Base-by-base conservation (phyloP, 2,888 invertebrate genomes). In the Acleris literana region DNA sequence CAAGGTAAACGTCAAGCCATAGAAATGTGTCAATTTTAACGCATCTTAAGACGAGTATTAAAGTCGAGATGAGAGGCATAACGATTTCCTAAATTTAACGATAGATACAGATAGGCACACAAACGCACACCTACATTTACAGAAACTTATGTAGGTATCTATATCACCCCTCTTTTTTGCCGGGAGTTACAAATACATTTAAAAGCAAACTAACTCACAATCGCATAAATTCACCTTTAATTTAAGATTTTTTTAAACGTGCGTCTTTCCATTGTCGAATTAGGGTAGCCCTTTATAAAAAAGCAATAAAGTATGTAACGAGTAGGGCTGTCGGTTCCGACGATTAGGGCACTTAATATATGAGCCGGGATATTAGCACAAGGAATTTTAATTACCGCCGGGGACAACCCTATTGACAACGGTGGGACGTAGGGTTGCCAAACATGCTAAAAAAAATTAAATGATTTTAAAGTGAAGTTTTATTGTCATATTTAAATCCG, bases 321-420 rank as follows among this genome's bases (percentile, higher is more conserved):
- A 66, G 66, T 64, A 70, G 70, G 74, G 73, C 66, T 78, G 87
- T 83, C 87, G 76, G 85, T 75, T 75, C 70, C 80, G 69, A 65
- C 82, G 82, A 89, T 87, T 86, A 85, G 79, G 73, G 75, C 78
- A 84, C 84, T 86, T 88, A 85, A 90, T 90, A 83, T 88, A 89
- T 83, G 87, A 81, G 76, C 80, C 70, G 66, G 67, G 80, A 84
- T 89, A 88, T 88, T 89, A 84, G 81, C 71, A 70, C 66, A 69
- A 70, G 86, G 88, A 88, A 88, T 88, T 88, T 88, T 88, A 88
- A 88, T 90, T 60, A 60, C 65, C 86, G 87, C 85, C 69, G 71
- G 75, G 71, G 78, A 77, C 81, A 82, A 72, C 82, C 80, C 81
- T 74, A 70, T 79, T 85, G 82, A 83, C 82, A 81, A 73, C 70